Percentiles rank a stretch among this genome's conserved stretches.
These are phyloP conservation scores for Epizoanthus rinbou DNA, from an alignment of 92 coral and sea anemone species.

Conservation along the genomic window DNA sequence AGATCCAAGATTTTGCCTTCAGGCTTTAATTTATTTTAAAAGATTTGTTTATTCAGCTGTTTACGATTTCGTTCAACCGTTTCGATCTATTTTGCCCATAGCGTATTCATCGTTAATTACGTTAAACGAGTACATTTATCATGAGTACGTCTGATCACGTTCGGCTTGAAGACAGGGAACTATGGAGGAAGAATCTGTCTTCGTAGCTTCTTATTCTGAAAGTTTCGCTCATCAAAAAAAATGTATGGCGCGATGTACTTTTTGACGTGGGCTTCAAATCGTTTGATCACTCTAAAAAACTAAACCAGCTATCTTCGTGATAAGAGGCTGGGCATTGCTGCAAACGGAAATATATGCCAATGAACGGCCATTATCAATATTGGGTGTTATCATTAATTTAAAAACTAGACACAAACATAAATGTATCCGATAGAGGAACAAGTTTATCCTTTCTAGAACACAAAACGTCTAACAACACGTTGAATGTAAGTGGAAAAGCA, in stretches of 20 bases:
- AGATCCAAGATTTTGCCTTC: background rate
- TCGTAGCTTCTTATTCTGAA: background rate
- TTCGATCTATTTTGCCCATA: background rate
- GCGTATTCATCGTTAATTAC: background rate
- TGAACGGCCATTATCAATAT: conserved; percentile 17
- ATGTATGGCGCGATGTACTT: background rate
- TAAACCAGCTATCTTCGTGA: background rate
- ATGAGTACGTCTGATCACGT: no score
- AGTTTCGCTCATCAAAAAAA: no score
- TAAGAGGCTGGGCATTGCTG: background rate
- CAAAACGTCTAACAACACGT: background rate
- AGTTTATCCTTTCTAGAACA: background rate
- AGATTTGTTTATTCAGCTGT: background rate
- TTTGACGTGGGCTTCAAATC: background rate
- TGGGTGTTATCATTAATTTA: background rate
- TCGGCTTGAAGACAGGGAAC: background rate
- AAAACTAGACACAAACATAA: conserved; percentile 8
- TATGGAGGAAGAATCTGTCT: background rate
- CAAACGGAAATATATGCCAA: background rate
- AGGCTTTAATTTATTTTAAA: background rate
- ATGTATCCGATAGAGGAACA: background rate
- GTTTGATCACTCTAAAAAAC: no score
- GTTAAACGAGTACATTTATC: no score
- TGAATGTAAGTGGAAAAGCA: no score
- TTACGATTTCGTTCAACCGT: background rate